These are phyloP conservation scores for Sicus ferrugineus DNA, from an alignment of 2,888 invertebrate genomes.

Conservation along the genomic window DNA sequence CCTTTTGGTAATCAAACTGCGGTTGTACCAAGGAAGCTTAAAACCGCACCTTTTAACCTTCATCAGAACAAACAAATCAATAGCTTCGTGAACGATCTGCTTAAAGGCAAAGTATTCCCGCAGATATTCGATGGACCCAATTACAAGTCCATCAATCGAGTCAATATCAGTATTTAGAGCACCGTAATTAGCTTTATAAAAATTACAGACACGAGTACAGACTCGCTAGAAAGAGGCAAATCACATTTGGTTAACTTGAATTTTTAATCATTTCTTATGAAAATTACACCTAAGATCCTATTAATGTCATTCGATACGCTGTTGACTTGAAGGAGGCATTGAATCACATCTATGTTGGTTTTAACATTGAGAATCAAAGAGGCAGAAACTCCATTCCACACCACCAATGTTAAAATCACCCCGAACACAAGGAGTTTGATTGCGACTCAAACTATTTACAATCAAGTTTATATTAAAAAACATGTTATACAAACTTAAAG, in stretches of 20 bases:
- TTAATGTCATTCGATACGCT: not conserved
- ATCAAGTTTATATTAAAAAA: slow-evolving; percentile 7
- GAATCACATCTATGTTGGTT: not conserved
- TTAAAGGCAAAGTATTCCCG: not conserved
- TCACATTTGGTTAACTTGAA: not conserved
- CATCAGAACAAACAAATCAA: not conserved
- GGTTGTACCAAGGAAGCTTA: too few relatives aligned
- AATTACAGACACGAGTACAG: not conserved
- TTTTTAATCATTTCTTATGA: not conserved
- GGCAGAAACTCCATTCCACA: not conserved
- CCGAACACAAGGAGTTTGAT: too few relatives aligned
- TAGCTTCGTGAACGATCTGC: not conserved
- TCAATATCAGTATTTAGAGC: not conserved
- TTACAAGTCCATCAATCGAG: not conserved
- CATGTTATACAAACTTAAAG: slow-evolving; percentile 30
- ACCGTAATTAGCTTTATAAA: not conserved
- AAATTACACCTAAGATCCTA: not conserved
- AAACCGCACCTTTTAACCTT: not conserved
- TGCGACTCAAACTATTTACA: not conserved
- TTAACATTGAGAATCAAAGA: not conserved
- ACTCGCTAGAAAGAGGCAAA: not conserved
- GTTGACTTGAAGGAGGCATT: not conserved
- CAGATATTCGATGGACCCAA: not conserved
- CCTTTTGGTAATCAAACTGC: not conserved
- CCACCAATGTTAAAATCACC: not conserved